Evolutionary conservation across 2,888 invertebrate genomes (phyloP).

Genomic region (Vannuccia rotundouncinata): DNA sequence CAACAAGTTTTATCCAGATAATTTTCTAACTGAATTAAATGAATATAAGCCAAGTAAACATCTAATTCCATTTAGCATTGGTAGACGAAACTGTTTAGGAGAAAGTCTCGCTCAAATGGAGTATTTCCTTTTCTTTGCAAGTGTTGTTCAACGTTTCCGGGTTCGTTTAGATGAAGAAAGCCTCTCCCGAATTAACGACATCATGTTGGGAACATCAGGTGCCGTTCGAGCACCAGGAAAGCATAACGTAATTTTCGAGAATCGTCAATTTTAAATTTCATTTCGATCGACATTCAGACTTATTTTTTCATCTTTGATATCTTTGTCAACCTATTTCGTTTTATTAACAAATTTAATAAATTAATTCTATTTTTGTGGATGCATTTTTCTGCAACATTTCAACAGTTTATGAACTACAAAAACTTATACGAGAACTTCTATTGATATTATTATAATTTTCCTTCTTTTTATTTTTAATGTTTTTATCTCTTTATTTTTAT

Average conservation of each 20-base stretch:
- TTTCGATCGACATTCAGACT: too few species aligned
- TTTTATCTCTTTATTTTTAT: too few species aligned
- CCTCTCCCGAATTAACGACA: background rate
- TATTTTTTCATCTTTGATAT: too few species aligned
- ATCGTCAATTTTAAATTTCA: background rate
- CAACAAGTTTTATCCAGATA: slow-evolving; percentile 35
- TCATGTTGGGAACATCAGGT: slow-evolving; percentile 7
- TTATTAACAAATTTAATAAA: too few species aligned
- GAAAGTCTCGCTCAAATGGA: slow-evolving; percentile 38
- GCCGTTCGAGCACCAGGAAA: background rate
- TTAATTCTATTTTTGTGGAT: too few species aligned
- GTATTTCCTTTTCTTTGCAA: slow-evolving; percentile 38
- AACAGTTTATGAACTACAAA: too few species aligned
- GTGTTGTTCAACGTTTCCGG: slow-evolving; percentile 31
- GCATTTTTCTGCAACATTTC: too few species aligned
- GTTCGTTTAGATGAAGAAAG: slow-evolving; percentile 24
- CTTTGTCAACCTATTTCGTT: too few species aligned
- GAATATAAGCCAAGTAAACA: slow-evolving; percentile 29
- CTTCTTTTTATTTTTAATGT: too few species aligned
- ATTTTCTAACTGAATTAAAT: slow-evolving; percentile 23
- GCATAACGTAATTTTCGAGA: slow-evolving; percentile 11
- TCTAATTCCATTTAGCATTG: slow-evolving; percentile 34
- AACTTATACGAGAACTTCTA: too few species aligned
- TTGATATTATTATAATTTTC: too few species aligned
- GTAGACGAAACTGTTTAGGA: slow-evolving; percentile 37